Percentiles rank a stretch among this genome's conserved stretches.
Evolutionary conservation across 2,888 invertebrate genomes (phyloP).

Genomic region (Rhynchonema sp.): DNA sequence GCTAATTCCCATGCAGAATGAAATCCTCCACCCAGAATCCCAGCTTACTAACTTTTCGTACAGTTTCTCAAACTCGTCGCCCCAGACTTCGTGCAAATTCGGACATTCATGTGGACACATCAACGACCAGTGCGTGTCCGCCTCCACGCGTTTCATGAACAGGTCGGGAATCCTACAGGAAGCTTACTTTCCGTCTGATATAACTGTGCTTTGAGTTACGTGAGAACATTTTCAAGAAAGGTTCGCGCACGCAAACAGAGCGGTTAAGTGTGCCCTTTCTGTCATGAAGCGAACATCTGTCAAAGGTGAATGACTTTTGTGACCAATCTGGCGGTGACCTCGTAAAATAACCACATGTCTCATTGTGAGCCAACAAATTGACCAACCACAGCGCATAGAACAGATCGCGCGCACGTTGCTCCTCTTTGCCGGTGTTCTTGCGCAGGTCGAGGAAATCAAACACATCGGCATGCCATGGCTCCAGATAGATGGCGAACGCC

Average conservation of each 20-base stretch:
- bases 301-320: no score
- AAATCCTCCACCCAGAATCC: no score
- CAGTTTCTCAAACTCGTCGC: slow-evolving; percentile 71
- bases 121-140: slow-evolving; percentile 65
- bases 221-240: no score
- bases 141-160: slow-evolving; percentile 74
- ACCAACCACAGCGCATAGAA: slow-evolving; percentile 74
- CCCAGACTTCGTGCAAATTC: slow-evolving; percentile 75
- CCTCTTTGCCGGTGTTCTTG: slow-evolving; percentile 87
- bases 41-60: slow-evolving; percentile 44
- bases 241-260: no score
- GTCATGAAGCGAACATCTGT: no score
- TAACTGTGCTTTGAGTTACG: no score
- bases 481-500: slow-evolving; percentile 88
- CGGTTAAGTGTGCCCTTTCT: no score
- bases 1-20: no score
- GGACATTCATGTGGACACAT: slow-evolving; percentile 92
- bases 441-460: slow-evolving; percentile 82
- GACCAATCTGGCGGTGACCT: no score
- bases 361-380: no score
- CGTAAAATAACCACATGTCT: no score
- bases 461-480: slow-evolving; percentile 96
- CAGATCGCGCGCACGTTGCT: slow-evolving; percentile 73
- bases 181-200: no score
- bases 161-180: slow-evolving; percentile 68